Evolutionary conservation across 1,140 invertebrate species (phyloP).

Genomic region (Drosophila pectinifera): DNA sequence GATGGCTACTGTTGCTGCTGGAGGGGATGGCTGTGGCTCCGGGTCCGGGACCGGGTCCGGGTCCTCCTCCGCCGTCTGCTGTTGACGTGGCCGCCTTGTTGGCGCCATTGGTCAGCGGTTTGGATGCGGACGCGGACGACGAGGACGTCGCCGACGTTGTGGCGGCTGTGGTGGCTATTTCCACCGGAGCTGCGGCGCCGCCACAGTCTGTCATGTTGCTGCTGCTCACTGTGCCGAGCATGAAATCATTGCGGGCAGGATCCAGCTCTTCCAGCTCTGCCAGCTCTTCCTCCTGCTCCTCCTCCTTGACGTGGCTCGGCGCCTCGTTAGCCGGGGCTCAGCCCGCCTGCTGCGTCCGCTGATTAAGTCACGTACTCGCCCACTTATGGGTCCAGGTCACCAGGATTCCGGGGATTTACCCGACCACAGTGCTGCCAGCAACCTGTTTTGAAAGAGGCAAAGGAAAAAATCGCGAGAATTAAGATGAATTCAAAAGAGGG

Average conservation of each 20-base stretch:
- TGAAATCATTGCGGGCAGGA: conserved; percentile 53
- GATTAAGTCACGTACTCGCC: conserved; percentile 74
- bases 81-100: conserved; percentile 45
- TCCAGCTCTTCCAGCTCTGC: neutral
- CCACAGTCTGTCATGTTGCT: conserved; percentile 76
- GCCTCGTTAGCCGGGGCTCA: conserved; percentile 34
- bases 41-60: neutral
- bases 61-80: conserved; percentile 11
- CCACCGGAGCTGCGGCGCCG: conserved; percentile 50
- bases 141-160: conserved; percentile 21
- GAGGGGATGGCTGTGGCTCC: conserved; percentile 12
- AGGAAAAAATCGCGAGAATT: neutral
- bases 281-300: conserved; percentile 5
- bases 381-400: conserved; percentile 42
- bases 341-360: conserved; percentile 51
- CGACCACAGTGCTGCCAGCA: conserved; percentile 12
- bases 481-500: neutral
- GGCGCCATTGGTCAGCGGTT: conserved; percentile 71
- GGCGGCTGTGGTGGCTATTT: conserved; percentile 34
- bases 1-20: conserved; percentile 49
- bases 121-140: conserved; percentile 34
- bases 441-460: neutral
- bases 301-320: conserved; percentile 4
- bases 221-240: conserved; percentile 40
- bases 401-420: conserved; percentile 12